Percentiles rank a stretch among this genome's conserved stretches.
phyloP scores from a whole-genome alignment of 2,797 vertebrate species.

The Eutrigla gurnardus region DNA sequence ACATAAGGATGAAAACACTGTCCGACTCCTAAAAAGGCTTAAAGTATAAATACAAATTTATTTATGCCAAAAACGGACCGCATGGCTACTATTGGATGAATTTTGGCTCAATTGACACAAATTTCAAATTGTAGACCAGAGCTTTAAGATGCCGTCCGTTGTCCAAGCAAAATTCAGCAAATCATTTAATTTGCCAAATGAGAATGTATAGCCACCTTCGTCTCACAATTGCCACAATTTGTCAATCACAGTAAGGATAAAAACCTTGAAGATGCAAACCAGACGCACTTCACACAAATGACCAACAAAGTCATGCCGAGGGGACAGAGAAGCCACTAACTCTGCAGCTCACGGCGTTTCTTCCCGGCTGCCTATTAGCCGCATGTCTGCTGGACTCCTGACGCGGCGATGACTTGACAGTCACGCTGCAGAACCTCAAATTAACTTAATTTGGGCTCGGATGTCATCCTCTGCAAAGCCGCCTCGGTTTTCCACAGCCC shows the following conservation, averaged over 20 bases:
- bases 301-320: constrained; percentile 22
- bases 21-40: too few species aligned
- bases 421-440: constrained; percentile 64
- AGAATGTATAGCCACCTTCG: constrained; percentile 26
- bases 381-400: constrained; percentile 49
- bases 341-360: constrained; percentile 38
- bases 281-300: constrained; percentile 21
- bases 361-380: constrained; percentile 62
- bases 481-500: constrained; percentile 33
- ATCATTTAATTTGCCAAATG: constrained; percentile 42
- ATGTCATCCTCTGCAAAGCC: constrained; percentile 63
- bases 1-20: too few species aligned
- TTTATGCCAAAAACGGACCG: too few species aligned
- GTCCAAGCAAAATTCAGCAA: constrained; percentile 29
- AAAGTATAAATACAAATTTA: too few species aligned
- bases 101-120: too few species aligned
- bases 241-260: constrained; percentile 27
- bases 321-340: constrained; percentile 16
- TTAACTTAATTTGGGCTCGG: constrained; percentile 75
- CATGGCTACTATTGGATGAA: too few species aligned
- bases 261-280: not conserved
- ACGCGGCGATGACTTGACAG: constrained; percentile 58
- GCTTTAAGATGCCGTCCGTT: too few species aligned
- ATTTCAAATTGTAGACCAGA: too few species aligned
- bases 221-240: constrained; percentile 8